A percentile compares a stretch with the other conserved stretches of the same genome.
Conservation (phyloP, 2,888 invertebrate species). For the Petrolisthes manimaculis region DNA sequence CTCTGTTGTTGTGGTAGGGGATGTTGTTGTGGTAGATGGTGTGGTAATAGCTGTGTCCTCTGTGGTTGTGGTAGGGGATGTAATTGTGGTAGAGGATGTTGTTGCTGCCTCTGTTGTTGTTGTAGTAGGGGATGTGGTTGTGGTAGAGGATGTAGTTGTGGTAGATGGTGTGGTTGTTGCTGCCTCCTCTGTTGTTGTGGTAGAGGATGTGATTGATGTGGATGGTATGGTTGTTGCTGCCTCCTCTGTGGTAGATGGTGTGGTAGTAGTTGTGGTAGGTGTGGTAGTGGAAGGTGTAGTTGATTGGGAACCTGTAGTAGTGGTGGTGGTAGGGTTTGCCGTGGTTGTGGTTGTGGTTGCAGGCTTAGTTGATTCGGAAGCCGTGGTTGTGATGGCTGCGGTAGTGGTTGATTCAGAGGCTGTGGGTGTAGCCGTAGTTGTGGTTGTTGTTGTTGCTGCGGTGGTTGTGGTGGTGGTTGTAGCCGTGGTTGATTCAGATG, state of each 20-base stretch:
- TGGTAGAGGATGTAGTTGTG: no score
- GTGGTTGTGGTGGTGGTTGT: neutral
- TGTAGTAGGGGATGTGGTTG: no score
- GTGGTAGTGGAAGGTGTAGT: neutral
- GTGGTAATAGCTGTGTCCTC: neutral
- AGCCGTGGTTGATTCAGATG: neutral
- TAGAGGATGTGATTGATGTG: neutral
- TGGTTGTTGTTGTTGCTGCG: neutral
- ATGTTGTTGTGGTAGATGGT: neutral
- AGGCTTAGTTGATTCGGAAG: neutral
- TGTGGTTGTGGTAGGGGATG: neutral
- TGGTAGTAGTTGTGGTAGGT: neutral
- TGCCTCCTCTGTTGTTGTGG: neutral
- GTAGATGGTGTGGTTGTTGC: neutral
- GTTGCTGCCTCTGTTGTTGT: neutral
- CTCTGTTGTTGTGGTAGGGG: neutral
- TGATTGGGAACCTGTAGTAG: conserved; percentile 3
- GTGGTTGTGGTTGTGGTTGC: neutral
- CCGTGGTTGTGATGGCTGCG: neutral
- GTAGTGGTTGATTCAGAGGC: neutral
- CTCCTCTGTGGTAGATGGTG: conserved; percentile 12
- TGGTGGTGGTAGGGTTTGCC: neutral
- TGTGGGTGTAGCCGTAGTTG: conserved; percentile 4
- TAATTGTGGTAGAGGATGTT: conserved; percentile 18
- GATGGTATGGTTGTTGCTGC: neutral